Base-by-base conservation (phyloP, 1,140 invertebrate genomes). In the Steinernema khuongi region DNA sequence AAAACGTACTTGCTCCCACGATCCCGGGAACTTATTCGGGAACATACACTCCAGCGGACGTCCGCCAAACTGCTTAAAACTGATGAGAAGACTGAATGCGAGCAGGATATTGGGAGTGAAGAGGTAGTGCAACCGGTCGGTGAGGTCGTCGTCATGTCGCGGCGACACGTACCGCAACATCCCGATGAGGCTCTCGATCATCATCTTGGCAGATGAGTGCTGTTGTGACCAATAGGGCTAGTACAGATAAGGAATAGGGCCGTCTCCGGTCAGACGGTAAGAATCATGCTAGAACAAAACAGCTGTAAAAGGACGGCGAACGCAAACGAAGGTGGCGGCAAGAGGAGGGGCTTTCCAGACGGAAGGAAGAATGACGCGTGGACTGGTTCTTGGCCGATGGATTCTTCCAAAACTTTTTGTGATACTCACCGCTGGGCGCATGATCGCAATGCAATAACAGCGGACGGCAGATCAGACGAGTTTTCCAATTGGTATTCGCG, bases 31-130 rank as follows among this genome's bases (percentile, higher is more conserved):
- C 73, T 83, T 85, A 68, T 75, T 78, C 0, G 82, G 82, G 68
- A 85, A 81, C 72, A 81, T 81, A 74, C 79, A 80, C 50, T 84
- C 82, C 26, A 84, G 67, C 1, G 82, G 82, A 41, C 79, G 70
- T 67, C 68, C 74, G 14, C 50, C 74, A 68, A 80, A 79, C 32
- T 78, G 72, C 71, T 78, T 72, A 68, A 73, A 81, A 67, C 50
- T 76, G 66, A 84, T 85, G 29, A 84, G 66, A 11, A 84, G 79
- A 71, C 77, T 80, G 66, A 84, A 84, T n/a, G 83, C 83, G 1
- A 84, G 44, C 22, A 84, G 73, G 32, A 84, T 75, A 70, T 84
- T 84, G 17, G 82, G 80, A 29, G 82, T 84, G 44, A 82, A 79
- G 18, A 84, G 70, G 68, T 84, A 84, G 72, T 84, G 81, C 75